Base-by-base conservation (phyloP, 2,888 invertebrate genomes). In the Fissipunctia ypsillon region DNA sequence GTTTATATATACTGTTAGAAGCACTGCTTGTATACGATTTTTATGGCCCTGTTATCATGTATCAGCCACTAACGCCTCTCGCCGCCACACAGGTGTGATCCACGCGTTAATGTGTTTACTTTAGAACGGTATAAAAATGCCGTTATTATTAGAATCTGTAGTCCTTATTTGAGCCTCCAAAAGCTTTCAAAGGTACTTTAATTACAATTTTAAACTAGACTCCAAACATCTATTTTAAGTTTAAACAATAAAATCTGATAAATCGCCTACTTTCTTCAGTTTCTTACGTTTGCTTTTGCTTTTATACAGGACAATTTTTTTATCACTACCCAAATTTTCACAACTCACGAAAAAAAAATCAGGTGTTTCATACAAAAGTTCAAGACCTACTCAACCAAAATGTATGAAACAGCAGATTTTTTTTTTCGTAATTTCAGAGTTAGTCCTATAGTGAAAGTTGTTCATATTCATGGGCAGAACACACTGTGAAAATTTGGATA, bases 1-100 rank as follows among this genome's bases (percentile, higher is more conserved):
- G 70, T 76, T 76, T 78, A 67, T 84, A 78, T 48, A 76, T 78
- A 68, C 35, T 52, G 19, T 69, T 61, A 78, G 61, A 41, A 73
- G 73, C 80, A 84, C 86, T 56, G 84, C 84, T 83, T 84, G 38
- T 56, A 71, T 70, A 48, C n/a, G 59, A 64, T 79, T 71, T 71
- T 35, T 48, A 61, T 63, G 68, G 81, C 72, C 76, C 76, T 78
- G 67, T 84, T 76, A 73, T 63, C 52, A 43, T n/a, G 25, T 66
- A 57, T 77, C n/a, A 35, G 43, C 12, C 35, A 45, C 12, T 22
- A 31, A 9, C 10, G 35, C 38, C 16, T 57, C 57, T n/a, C 16
- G 19, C 28, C 64, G 50, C 56, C 38, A 28, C 50, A 31, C 67
- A 43, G 31, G 31, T 43, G 72, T 56, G 63, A 25, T 22, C 38